These are phyloP conservation scores for Toxostoma redivivum DNA, from an alignment of 2,113 vertebrate genomes.

Conservation along the genomic window DNA sequence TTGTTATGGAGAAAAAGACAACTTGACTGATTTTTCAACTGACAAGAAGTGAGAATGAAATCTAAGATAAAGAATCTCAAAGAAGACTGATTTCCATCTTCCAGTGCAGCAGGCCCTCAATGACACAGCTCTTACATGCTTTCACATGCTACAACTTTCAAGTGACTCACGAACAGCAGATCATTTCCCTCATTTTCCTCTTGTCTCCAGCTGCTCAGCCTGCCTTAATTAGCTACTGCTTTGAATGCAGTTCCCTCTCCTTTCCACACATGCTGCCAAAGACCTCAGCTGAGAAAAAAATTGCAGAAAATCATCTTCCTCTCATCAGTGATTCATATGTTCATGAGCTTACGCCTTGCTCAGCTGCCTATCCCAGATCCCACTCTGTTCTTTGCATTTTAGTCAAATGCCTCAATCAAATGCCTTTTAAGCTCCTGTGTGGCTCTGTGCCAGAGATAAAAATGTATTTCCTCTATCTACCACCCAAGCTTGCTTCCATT, in stretches of 20 bases:
- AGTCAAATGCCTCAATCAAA: slow-evolving; percentile 42
- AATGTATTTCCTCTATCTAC: neutral
- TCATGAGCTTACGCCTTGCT: neutral
- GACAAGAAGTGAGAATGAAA: neutral
- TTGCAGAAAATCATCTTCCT: neutral
- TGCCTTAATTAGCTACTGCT: neutral
- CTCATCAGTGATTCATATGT: neutral
- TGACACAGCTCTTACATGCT: neutral
- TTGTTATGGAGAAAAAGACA: neutral
- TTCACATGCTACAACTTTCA: neutral
- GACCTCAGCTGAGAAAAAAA: neutral
- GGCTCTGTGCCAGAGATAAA: neutral
- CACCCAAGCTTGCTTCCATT: neutral
- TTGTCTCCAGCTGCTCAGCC: neutral
- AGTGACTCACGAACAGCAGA: neutral
- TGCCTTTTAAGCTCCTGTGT: neutral
- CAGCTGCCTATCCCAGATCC: neutral
- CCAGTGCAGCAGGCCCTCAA: neutral
- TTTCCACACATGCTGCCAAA: neutral
- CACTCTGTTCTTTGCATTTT: slow-evolving; percentile 2
- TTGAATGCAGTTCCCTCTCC: neutral
- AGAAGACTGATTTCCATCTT: neutral
- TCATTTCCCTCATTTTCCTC: neutral
- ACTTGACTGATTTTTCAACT: neutral
- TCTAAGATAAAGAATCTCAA: neutral